phyloP scores from a whole-genome alignment of 1,140 invertebrate species.

The Cherax destructor region DNA sequence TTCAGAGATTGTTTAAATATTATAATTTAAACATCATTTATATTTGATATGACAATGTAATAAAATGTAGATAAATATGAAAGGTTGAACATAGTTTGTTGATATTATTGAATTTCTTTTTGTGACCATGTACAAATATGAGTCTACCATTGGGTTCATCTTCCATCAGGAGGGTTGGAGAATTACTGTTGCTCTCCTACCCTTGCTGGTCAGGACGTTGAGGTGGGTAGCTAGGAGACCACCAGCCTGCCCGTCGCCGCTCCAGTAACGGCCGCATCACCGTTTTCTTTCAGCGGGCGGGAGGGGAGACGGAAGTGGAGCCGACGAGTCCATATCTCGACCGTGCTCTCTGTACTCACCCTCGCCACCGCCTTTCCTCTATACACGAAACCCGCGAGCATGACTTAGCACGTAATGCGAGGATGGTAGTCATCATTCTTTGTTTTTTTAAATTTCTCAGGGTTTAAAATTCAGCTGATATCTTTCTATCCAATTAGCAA shows the following conservation, averaged over 20 bases:
- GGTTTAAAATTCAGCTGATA: not conserved
- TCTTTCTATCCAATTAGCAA: not conserved
- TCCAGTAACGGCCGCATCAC: constrained; percentile 52
- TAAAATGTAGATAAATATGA: constrained; percentile 41
- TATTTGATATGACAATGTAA: constrained; percentile 31
- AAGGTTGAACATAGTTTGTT: constrained; percentile 34
- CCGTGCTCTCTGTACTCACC: constrained; percentile 62
- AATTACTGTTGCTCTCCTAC: constrained; percentile 52
- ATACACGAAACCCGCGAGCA: constrained; percentile 72
- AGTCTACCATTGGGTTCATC: constrained; percentile 59
- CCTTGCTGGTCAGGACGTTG: constrained; percentile 44
- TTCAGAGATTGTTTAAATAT: constrained; percentile 3
- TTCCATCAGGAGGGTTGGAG: constrained; percentile 62
- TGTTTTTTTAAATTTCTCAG: not conserved
- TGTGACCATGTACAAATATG: constrained; percentile 21
- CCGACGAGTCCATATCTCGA: constrained; percentile 29
- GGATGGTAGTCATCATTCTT: constrained; percentile 42
- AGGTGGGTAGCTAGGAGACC: constrained; percentile 58
- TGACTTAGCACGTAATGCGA: constrained; percentile 72
- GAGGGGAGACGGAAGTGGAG: constrained; percentile 46
- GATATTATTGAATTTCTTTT: constrained; percentile 22
- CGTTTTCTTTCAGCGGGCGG: constrained; percentile 69
- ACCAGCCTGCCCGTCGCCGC: constrained; percentile 18
- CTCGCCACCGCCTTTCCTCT: constrained; percentile 66
- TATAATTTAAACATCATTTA: not conserved